A percentile compares a stretch with the other conserved stretches of the same genome.
These are phyloP conservation scores for Tiphia femorata DNA, from an alignment of 2,888 invertebrate genomes.

Conservation along the genomic window DNA sequence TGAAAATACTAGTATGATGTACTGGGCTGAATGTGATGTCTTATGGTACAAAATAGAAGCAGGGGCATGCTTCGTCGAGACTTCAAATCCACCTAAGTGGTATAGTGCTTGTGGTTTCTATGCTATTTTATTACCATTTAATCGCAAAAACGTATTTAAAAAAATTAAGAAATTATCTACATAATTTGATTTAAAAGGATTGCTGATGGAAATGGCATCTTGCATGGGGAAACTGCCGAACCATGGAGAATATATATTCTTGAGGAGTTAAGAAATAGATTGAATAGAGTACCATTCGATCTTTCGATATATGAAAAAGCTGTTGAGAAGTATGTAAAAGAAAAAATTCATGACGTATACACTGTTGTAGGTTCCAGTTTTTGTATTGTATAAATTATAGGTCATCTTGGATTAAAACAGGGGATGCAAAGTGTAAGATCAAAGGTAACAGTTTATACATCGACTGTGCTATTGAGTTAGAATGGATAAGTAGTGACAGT, in stretches of 20 bases:
- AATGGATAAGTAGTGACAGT: slow-evolving; percentile 79
- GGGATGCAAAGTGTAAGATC: slow-evolving; percentile 78
- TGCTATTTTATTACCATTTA: not conserved
- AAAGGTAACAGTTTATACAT: slow-evolving; percentile 72
- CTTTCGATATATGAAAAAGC: slow-evolving; percentile 80
- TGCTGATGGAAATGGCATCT: slow-evolving; percentile 73
- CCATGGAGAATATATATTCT: slow-evolving; percentile 84
- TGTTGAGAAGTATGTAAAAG: slow-evolving; percentile 75
- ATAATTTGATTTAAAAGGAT: slow-evolving; percentile 44
- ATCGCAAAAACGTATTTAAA: not conserved
- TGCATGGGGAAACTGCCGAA: slow-evolving; percentile 77
- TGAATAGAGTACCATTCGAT: slow-evolving; percentile 70
- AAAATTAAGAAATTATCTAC: not conserved
- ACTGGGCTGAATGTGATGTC: slow-evolving; percentile 85
- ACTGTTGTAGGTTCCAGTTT: not conserved
- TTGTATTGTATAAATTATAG: slow-evolving; percentile 42
- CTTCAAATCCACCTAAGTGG: slow-evolving; percentile 84
- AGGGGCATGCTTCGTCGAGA: slow-evolving; percentile 83
- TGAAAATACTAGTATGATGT: slow-evolving; percentile 78
- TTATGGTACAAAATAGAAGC: slow-evolving; percentile 86
- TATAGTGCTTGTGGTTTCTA: too few species aligned
- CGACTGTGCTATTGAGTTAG: slow-evolving; percentile 84
- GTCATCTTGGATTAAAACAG: slow-evolving; percentile 88
- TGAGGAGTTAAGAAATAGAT: slow-evolving; percentile 76
- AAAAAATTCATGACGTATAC: not conserved